Evolutionary conservation across 2,113 vertebrate species (phyloP).

Genomic region (Psittacus erithacus): DNA sequence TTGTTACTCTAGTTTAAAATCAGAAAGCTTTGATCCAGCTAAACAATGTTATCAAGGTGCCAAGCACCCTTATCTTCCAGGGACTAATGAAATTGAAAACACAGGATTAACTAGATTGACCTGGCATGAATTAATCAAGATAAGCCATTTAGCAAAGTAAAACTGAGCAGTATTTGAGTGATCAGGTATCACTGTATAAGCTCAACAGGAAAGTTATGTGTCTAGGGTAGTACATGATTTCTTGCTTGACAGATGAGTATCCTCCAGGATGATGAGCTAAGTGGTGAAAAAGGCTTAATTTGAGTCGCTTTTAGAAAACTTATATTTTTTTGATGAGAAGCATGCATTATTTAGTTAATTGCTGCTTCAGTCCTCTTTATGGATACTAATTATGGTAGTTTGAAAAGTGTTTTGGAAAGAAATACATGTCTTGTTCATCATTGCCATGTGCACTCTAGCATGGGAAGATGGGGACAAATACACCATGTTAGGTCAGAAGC

Average conservation of each 20-base stretch:
- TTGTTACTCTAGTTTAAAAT: not conserved
- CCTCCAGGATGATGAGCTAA: not conserved
- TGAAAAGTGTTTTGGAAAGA: not conserved
- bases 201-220: not conserved
- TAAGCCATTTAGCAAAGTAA: not conserved
- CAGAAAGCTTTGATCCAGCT: not conserved
- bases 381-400: constrained; percentile 8
- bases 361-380: constrained; percentile 7
- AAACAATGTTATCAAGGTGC: not conserved
- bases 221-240: not conserved
- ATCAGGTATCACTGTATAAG: not conserved
- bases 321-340: constrained; percentile 5
- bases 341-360: constrained; percentile 56
- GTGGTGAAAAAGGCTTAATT: constrained; percentile 1
- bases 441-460: not conserved
- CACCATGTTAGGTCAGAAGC: not conserved
- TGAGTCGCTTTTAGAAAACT: not conserved
- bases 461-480: not conserved
- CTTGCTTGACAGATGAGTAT: not conserved
- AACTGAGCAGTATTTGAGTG: not conserved
- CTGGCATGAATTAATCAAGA: constrained; percentile 19
- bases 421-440: not conserved
- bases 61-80: not conserved
- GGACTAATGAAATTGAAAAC: not conserved
- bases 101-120: not conserved